These are phyloP conservation scores for Aramus guarauna DNA, from an alignment of 2,113 vertebrate species.

Conservation along the genomic window DNA sequence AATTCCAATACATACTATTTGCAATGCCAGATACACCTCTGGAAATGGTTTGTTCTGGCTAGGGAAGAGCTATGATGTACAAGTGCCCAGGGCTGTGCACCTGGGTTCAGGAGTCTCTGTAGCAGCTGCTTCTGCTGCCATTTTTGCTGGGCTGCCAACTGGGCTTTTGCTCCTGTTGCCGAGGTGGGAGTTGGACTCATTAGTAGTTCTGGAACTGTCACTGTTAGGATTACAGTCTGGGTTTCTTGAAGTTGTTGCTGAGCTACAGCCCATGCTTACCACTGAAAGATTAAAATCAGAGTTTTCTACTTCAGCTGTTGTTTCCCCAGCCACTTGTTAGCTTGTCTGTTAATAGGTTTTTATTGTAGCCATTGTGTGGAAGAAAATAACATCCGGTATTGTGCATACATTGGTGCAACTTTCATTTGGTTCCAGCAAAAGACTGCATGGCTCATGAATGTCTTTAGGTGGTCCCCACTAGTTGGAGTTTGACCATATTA, in stretches of 20 bases:
- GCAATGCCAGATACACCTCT: neutral
- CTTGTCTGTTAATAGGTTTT: neutral
- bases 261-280: neutral
- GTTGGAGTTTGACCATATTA: neutral
- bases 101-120: neutral
- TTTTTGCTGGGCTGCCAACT: neutral
- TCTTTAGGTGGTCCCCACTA: neutral
- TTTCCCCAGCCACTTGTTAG: neutral
- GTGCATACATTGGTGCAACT: neutral
- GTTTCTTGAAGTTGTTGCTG: neutral
- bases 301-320: neutral
- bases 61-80: neutral
- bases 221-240: neutral
- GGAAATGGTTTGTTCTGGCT: neutral
- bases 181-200: neutral
- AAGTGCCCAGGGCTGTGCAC: conserved; percentile 24
- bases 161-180: neutral
- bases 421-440: neutral
- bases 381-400: neutral
- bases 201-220: neutral
- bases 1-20: neutral
- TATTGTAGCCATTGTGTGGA: neutral
- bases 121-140: neutral
- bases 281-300: neutral
- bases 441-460: neutral